Evolutionary conservation across 2,113 vertebrate species (phyloP), one percentile per base, ranked within the genome.

Genomic region (Oreochromis tanganicae): DNA sequence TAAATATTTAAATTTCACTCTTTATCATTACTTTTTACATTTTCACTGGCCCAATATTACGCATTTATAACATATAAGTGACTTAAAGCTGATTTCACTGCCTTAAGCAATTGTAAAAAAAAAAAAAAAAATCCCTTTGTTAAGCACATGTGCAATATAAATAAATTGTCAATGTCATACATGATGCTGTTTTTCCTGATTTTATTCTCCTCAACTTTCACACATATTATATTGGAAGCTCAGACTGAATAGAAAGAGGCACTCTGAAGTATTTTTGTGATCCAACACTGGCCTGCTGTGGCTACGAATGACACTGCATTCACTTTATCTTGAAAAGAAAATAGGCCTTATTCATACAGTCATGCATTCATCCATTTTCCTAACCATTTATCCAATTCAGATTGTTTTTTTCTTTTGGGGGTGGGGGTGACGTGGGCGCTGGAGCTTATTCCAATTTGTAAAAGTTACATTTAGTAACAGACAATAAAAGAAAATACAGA

Each of bases 281-380:
- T 84, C 8, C 54, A 55, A 80, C 63, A 80, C 87, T 87, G 92
- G 9, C 87, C 43, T 43, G 1, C 2, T 61, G 89, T 87, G 91
- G 91, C 24, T 9, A 5, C 0, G 2, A 9, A 16, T 14, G n/a
- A 24, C 7, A 82, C 52, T 88, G 21, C 84, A 79, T 2, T 38
- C 21, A 9, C 21, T 14, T 17, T 13, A 2, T 11, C 6, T 63
- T 19, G 8, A 38, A 21, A 52, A 48, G 6, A 16, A 43, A 57
- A 55, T 24, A 16, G 9, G 12, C 5, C 34, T 46, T 1, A 71
- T 43, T 43, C 36, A 14, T 73, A 43, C 21, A 73, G 21, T 21
- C 13, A 32, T 32, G 27, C 27, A 61, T 6, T 32, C 38, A 27
- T 63, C 3, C 34, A 6, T 63, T 63, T 34, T 63, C 59, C 34